These are phyloP conservation scores for Astyanax mexicanus DNA, from an alignment of 2,797 vertebrate species.

Conservation along the genomic window DNA sequence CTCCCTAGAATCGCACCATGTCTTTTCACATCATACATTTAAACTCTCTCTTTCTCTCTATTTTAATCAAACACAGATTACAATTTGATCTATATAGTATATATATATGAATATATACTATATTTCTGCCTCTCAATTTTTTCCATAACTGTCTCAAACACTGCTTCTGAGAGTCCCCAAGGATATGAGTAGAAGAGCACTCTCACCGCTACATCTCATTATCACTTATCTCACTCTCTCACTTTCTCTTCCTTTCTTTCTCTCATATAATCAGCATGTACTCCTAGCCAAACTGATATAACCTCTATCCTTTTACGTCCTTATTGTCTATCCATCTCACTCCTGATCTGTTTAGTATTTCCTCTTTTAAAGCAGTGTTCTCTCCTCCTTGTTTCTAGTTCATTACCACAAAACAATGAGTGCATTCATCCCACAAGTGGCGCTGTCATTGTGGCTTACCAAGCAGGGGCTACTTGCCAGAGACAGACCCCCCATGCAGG, in stretches of 20 bases:
- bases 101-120: too few relatives aligned
- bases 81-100: background rate
- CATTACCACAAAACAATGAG: constrained; percentile 38
- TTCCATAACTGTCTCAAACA: background rate
- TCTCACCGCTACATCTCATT: background rate
- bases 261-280: background rate
- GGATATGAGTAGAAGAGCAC: background rate
- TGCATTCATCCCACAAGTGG: constrained; percentile 47
- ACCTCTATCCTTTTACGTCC: background rate
- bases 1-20: background rate
- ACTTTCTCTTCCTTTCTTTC: background rate
- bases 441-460: constrained; percentile 39
- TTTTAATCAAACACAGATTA: constrained; percentile 12
- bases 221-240: background rate
- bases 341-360: constrained; percentile 16
- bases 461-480: constrained; percentile 32
- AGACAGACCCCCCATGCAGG: constrained; percentile 25
- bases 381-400: constrained; percentile 40
- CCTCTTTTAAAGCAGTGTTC: constrained; percentile 17
- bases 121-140: constrained; percentile 12
- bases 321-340: background rate
- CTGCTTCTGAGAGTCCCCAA: constrained; percentile 3
- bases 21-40: background rate
- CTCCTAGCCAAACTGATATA: background rate
- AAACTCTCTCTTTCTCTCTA: background rate